phyloP scores from a whole-genome alignment of 2,113 vertebrate species.

The Turdus rufiventris region DNA sequence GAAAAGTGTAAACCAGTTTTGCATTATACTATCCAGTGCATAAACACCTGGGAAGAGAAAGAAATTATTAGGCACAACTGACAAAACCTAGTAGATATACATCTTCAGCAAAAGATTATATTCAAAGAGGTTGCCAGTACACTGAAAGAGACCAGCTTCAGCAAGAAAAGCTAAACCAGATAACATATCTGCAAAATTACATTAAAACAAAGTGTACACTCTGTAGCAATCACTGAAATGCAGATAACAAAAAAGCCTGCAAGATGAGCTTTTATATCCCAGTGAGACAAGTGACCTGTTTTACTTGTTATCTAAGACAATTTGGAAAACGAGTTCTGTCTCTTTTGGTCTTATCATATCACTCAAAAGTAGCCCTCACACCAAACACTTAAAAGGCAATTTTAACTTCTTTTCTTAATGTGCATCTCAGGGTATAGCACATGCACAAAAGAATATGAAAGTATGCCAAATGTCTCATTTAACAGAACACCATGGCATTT shows the following conservation, averaged over 20 bases:
- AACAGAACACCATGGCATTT: neutral
- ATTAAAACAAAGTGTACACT: neutral
- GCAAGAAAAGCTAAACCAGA: neutral
- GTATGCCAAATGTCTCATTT: neutral
- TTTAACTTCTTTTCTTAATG: neutral
- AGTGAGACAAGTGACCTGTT: neutral
- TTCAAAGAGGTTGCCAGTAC: neutral
- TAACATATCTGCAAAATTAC: neutral
- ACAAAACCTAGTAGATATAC: neutral
- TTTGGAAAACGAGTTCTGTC: neutral
- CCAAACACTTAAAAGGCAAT: neutral
- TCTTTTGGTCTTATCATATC: neutral
- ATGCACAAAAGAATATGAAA: neutral
- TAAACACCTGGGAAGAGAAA: conserved; percentile 40
- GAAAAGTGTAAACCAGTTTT: conserved; percentile 85
- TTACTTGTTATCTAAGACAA: neutral
- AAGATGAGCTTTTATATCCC: neutral
- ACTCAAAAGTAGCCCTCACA: neutral
- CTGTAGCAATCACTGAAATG: neutral
- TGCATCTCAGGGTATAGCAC: neutral
- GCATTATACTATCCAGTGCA: conserved; percentile 85
- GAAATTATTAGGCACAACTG: neutral
- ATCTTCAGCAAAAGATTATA: neutral
- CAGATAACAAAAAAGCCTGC: neutral
- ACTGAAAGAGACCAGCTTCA: neutral